Conservation (phyloP, 2,113 vertebrate genomes). For the Acrocephalus kingi region DNA sequence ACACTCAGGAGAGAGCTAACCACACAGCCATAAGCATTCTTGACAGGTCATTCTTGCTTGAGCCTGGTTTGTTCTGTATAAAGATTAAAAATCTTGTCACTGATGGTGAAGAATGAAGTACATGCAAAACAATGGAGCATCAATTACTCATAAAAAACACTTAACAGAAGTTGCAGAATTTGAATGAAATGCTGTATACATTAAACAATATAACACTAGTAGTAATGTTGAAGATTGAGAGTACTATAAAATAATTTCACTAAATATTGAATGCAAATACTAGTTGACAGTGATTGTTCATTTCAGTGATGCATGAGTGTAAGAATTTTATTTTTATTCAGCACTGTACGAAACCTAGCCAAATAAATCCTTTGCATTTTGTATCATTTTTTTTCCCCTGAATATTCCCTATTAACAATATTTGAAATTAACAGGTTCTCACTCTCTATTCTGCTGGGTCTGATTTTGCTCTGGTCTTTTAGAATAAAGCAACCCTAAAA, state of each 20-base stretch:
- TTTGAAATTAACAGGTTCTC: background rate
- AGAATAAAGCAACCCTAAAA: background rate
- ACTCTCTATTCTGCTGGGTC: background rate
- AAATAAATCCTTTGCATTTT: background rate
- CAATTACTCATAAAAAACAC: constrained; percentile 50
- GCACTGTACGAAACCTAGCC: background rate
- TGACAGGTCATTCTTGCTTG: constrained; percentile 66
- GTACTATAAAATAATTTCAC: background rate
- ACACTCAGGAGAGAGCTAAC: constrained; percentile 54
- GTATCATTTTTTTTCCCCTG: background rate
- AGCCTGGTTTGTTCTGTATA: constrained; percentile 51
- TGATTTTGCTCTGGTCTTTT: background rate
- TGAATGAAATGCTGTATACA: background rate
- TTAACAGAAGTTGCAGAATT: constrained; percentile 51
- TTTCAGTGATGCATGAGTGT: background rate
- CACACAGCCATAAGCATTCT: constrained; percentile 65
- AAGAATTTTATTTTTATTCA: constrained; percentile 10
- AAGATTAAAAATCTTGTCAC: constrained; percentile 72
- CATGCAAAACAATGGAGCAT: constrained; percentile 34
- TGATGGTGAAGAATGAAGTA: constrained; percentile 61
- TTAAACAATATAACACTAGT: background rate
- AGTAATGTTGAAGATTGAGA: background rate
- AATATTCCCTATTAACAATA: background rate
- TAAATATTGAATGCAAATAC: constrained; percentile 1
- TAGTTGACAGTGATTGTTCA: constrained; percentile 43